phyloP scores from a whole-genome alignment of 2,113 vertebrate genomes.

The Osmerus mordax region DNA sequence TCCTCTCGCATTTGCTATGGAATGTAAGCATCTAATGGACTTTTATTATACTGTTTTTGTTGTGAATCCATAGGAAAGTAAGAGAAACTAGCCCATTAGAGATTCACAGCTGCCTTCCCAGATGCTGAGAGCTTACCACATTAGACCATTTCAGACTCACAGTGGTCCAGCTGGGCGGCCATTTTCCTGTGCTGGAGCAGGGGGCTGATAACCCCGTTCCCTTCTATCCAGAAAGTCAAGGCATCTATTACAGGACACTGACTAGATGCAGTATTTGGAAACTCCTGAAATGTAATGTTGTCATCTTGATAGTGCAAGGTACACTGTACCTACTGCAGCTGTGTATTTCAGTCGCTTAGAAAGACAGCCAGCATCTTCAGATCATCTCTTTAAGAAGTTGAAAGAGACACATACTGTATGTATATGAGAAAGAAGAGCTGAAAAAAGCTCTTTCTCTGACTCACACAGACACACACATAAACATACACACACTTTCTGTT shows the following conservation, averaged over 20 bases:
- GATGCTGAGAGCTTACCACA: slow-evolving; percentile 25
- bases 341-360: too few species aligned
- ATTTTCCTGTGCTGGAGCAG: slow-evolving; percentile 13
- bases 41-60: slow-evolving; percentile 39
- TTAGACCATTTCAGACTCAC: slow-evolving; percentile 11
- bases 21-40: slow-evolving; percentile 42
- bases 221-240: background rate
- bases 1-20: slow-evolving; percentile 10
- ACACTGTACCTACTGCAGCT: too few species aligned
- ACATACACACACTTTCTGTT: background rate
- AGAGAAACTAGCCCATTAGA: slow-evolving; percentile 51
- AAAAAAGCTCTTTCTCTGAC: background rate
- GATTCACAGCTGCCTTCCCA: slow-evolving; percentile 47
- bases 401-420: too few species aligned
- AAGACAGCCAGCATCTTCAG: too few species aligned
- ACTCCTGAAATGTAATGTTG: too few species aligned
- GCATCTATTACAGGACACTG: background rate
- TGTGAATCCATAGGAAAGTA: slow-evolving; percentile 31
- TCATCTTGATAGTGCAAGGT: too few species aligned
- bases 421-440: too few species aligned
- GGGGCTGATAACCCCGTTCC: background rate
- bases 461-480: background rate
- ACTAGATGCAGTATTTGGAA: too few species aligned
- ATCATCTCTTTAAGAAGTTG: too few species aligned
- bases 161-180: slow-evolving; percentile 28